Evolutionary conservation across 2,888 invertebrate species (phyloP).

Genomic region (Lycophotia porphyrea): DNA sequence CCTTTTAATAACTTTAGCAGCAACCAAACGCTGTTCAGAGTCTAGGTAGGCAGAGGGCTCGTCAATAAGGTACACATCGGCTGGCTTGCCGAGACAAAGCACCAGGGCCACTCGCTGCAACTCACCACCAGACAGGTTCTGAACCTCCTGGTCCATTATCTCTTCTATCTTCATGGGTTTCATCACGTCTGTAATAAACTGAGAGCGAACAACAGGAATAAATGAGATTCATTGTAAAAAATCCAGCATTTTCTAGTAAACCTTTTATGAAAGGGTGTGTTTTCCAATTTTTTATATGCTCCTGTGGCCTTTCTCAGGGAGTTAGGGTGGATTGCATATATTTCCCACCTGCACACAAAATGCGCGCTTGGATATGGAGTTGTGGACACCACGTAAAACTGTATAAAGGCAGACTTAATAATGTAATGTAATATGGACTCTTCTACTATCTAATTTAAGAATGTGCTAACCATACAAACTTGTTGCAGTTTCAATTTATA

Average conservation of each 20-base stretch:
- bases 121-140: constrained; percentile 99
- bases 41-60: constrained; percentile 99
- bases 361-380: too few species aligned
- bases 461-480: too few species aligned
- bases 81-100: constrained; percentile 99
- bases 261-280: background rate
- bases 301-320: too few species aligned
- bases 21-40: constrained; percentile 99
- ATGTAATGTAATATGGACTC: too few species aligned
- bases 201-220: constrained; percentile 64
- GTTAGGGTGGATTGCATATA: too few species aligned
- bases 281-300: too few species aligned
- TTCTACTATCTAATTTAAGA: too few species aligned
- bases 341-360: too few species aligned
- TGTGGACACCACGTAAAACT: too few species aligned
- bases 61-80: constrained; percentile 99
- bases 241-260: background rate
- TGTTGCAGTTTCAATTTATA: too few species aligned
- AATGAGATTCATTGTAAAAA: background rate
- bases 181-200: constrained; percentile 99
- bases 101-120: constrained; percentile 99
- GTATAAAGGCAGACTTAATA: too few species aligned
- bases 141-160: constrained; percentile 99
- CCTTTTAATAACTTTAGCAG: constrained; percentile 99
- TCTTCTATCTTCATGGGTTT: constrained; percentile 99